Evolutionary conservation across 2,113 vertebrate genomes (phyloP), one percentile per base, ranked within the genome.

Genomic region (Esox niger): DNA sequence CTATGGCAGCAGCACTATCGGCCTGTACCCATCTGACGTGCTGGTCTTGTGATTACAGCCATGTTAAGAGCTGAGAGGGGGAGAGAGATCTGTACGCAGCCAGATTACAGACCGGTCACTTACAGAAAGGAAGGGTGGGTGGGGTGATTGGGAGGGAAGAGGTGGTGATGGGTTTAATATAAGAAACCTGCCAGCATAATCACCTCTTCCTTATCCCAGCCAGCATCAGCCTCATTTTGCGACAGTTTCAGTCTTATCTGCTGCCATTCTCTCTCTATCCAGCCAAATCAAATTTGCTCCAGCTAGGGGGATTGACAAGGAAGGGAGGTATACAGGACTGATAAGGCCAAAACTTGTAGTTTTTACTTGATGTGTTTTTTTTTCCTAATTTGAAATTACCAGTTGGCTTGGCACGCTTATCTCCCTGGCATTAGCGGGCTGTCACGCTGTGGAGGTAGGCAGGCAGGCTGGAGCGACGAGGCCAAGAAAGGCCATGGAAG

Each of bases 191-290:
- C 85, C 79, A 71, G 76, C 65, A 86, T 90, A 89, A 90, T 90
- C 88, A 78, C 73, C 60, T 85, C 85, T 87, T 66, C 76, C 83
- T 92, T 90, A 92, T 92, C 90, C 86, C 63, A 55, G 23, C 79
- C 87, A 82, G 84, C 84, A 92, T 92, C 89, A 74, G 85, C 75
- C 78, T 81, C 86, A 76, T 73, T 89, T 84, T 85, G 75, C 87
- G 73, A 89, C 88, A 88, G 85, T 88, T 90, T 84, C 79, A 55
- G 78, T 66, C 86, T 91, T 92, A 91, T 92, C 90, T 84, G 74
- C 76, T 82, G 85, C 81, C 86, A 85, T 89, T 91, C 89, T 87
- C 77, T 83, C 67, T 78, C 82, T 90, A 90, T 91, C 87, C 81
- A 47, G 77, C 77, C 84, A 88, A 90, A 90, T 92, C 90, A 90